Conservation (phyloP, 2,797 vertebrate species). For the Simalia tracyae region DNA sequence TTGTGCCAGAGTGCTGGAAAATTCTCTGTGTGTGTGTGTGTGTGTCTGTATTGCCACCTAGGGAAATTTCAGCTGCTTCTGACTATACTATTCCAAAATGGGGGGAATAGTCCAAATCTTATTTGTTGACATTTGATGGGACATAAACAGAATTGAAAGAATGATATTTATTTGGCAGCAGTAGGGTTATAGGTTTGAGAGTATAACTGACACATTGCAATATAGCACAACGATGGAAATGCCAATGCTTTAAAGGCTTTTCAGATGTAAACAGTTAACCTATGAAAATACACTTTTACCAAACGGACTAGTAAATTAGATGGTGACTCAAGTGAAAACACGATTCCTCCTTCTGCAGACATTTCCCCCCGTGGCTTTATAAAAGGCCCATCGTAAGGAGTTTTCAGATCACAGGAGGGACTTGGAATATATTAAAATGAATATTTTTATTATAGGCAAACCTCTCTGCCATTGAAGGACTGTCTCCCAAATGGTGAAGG, state of each 20-base stretch:
- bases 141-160: not conserved
- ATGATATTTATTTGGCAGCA: no score
- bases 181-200: not conserved
- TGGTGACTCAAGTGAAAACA: not conserved
- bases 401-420: slow-evolving; percentile 39
- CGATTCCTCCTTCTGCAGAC: not conserved
- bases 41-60: no score
- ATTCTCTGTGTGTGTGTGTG: no score
- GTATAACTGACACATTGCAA: not conserved
- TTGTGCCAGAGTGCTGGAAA: not conserved
- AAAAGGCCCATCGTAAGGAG: slow-evolving; percentile 36
- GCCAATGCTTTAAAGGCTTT: not conserved
- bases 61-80: no score
- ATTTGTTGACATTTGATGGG: not conserved
- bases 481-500: slow-evolving; percentile 67
- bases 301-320: not conserved
- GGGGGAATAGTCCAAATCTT: not conserved
- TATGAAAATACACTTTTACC: not conserved
- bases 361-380: slow-evolving; percentile 24
- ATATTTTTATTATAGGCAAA: slow-evolving; percentile 49
- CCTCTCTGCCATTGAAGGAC: slow-evolving; percentile 62
- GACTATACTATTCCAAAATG: no score
- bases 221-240: not conserved
- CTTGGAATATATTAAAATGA: slow-evolving; percentile 61
- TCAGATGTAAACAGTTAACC: not conserved